These are phyloP conservation scores for Entomobrya proxima DNA, from an alignment of 2,888 invertebrate genomes.

Conservation along the genomic window DNA sequence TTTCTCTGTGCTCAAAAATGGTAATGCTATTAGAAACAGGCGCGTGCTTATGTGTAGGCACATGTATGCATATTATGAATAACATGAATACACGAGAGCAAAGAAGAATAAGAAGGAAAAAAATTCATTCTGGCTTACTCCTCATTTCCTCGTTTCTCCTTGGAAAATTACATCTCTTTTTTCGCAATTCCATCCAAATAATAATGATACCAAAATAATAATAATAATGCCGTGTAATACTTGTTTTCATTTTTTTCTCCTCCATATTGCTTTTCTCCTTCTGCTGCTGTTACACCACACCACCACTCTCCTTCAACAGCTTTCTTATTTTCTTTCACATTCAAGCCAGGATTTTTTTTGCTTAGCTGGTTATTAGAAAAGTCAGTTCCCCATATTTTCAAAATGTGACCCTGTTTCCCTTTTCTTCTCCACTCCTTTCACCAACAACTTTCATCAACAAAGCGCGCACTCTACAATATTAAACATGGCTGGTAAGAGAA, in stretches of 20 bases:
- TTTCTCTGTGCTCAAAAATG: slow-evolving; percentile 1
- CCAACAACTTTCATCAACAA: not conserved
- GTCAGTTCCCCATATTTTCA: slow-evolving; percentile 11
- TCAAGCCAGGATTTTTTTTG: not conserved
- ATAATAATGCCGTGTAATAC: slow-evolving; percentile 26
- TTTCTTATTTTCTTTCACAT: too few species aligned
- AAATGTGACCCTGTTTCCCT: slow-evolving; percentile 31
- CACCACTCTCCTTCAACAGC: not conserved
- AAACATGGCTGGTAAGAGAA: too few species aligned
- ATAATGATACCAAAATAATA: not conserved
- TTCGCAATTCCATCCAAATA: not conserved
- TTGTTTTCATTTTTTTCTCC: too few species aligned
- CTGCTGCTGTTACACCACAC: not conserved
- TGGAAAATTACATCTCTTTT: not conserved
- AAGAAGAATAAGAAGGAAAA: too few species aligned
- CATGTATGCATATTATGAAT: too few species aligned
- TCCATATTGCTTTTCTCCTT: slow-evolving; percentile 1
- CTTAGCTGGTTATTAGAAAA: slow-evolving; percentile 10
- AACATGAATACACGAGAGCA: not conserved
- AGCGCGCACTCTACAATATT: too few species aligned
- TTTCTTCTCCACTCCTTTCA: not conserved
- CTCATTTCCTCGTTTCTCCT: slow-evolving; percentile 14
- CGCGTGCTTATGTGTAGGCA: not conserved
- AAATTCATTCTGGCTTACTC: not conserved
- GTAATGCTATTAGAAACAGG: not conserved